Base-by-base conservation (phyloP, 2,797 vertebrate genomes). In the Setipinna tenuifilis region DNA sequence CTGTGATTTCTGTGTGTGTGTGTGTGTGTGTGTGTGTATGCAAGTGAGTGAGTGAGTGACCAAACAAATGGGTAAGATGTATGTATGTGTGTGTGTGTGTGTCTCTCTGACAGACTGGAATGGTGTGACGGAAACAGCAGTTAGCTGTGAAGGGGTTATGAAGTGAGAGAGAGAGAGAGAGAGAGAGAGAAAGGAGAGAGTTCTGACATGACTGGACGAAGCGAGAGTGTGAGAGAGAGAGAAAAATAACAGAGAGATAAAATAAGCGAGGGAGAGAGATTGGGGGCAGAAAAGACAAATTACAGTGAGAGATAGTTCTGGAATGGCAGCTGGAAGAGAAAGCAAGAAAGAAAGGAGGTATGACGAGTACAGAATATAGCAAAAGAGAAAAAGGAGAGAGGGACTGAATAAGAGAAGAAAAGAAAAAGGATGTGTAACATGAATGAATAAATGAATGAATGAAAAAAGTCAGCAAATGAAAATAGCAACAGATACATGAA, bases 61-160 rank as follows among this genome's bases (percentile, higher is more conserved):
- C 35, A 41, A 41, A 41, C 35, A 41, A 41, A 41, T 41, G 35
- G 5, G 35, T 41, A 5, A 41, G 35, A 41, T 54, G 50, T 54
- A 10, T 54, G 50, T 54, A 2, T 54, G 50, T 54, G 50, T 54
- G 50, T 54, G 10, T 54, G 50, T 54, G 50, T 46, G 46, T 82
- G 86, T 1, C 0, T 89, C 88, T 86, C 87, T 86, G 81, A 91
- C 89, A 90, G 85, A 91, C 88, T 85, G 93, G 93, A 91, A 58
- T 28, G 35, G 58, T 82, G 41, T 58, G 82, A 46, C 6, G 82
- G 58, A 62, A 88, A 16, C 10, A 28, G 62, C 62, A 68, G 23
- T 6, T 68, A 28, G 88, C 90, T 84, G 75, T 87, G 88, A 89
- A 25, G 88, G 83, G 92, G 90, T 86, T 83, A 90, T 85, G 83